Conservation (phyloP, 1,140 invertebrate species). For the Monomorium pharaonis region DNA sequence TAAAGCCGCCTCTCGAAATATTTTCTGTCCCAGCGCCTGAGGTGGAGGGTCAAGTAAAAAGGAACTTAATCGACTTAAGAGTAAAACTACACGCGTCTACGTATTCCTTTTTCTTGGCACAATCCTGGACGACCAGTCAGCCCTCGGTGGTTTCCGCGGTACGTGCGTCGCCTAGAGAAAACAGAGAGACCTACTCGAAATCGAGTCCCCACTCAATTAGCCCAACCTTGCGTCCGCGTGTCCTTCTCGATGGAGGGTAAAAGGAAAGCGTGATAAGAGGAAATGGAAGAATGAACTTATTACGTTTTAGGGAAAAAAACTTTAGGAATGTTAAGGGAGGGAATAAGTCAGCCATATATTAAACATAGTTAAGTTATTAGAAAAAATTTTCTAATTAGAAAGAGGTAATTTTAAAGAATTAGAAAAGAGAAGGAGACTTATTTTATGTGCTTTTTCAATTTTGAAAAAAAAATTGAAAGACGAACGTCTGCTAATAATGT, state of each 20-base stretch:
- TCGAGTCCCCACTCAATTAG: constrained; percentile 82
- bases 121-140: constrained; percentile 60
- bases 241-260: neutral
- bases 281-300: neutral
- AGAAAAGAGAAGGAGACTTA: neutral
- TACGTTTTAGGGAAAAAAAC: neutral
- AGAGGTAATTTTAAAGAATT: neutral
- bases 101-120: constrained; percentile 66
- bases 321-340: neutral
- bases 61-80: constrained; percentile 68
- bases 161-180: constrained; percentile 80
- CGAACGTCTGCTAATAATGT: neutral
- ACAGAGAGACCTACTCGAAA: constrained; percentile 76
- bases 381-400: neutral
- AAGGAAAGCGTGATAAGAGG: neutral
- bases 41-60: constrained; percentile 33
- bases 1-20: constrained; percentile 48
- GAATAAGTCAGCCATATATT: neutral
- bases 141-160: constrained; percentile 57
- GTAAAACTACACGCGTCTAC: constrained; percentile 47
- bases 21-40: constrained; percentile 28
- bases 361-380: neutral
- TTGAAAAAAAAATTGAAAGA: neutral
- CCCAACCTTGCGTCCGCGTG: constrained; percentile 69
- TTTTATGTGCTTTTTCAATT: neutral